phyloP scores from a whole-genome alignment of 2,888 invertebrate genomes.

The Erannis defoliaria region DNA sequence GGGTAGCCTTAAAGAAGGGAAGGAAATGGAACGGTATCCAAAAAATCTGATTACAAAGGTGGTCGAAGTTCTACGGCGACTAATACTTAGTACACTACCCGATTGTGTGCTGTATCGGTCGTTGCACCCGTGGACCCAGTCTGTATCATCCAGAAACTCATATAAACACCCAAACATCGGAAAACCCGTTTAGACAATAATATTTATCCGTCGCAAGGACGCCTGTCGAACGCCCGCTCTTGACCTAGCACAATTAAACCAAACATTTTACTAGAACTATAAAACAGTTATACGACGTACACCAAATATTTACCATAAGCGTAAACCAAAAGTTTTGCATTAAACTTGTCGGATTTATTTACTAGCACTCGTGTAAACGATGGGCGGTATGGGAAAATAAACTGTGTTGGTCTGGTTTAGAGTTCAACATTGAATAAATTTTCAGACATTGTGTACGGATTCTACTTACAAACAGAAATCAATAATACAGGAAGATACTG shows the following conservation, averaged over 20 bases:
- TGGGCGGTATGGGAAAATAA: slow-evolving; percentile 51
- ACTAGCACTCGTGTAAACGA: slow-evolving; percentile 71
- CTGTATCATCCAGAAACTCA: slow-evolving; percentile 71
- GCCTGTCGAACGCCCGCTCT: slow-evolving; percentile 84
- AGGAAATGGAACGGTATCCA: no score
- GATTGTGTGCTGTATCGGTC: slow-evolving; percentile 48
- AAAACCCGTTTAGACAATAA: slow-evolving; percentile 86
- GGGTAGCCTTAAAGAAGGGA: no score
- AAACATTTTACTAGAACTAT: slow-evolving; percentile 86
- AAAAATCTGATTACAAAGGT: background rate
- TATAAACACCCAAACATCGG: slow-evolving; percentile 80
- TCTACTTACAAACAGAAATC: slow-evolving; percentile 58
- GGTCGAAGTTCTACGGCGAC: background rate
- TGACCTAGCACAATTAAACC: slow-evolving; percentile 86
- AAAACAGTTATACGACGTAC: slow-evolving; percentile 84
- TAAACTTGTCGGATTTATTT: slow-evolving; percentile 84
- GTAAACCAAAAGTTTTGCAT: slow-evolving; percentile 87
- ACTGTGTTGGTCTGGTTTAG: slow-evolving; percentile 49
- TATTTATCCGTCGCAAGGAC: slow-evolving; percentile 85
- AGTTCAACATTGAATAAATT: slow-evolving; percentile 39
- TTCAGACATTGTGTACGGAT: slow-evolving; percentile 35
- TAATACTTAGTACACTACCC: slow-evolving; percentile 6
- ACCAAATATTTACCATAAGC: slow-evolving; percentile 87
- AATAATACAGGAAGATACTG: slow-evolving; percentile 58
- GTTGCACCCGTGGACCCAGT: slow-evolving; percentile 62